These are phyloP conservation scores for Epizoanthus ramosus DNA, from an alignment of 92 coral and sea anemone genomes.

Conservation along the genomic window DNA sequence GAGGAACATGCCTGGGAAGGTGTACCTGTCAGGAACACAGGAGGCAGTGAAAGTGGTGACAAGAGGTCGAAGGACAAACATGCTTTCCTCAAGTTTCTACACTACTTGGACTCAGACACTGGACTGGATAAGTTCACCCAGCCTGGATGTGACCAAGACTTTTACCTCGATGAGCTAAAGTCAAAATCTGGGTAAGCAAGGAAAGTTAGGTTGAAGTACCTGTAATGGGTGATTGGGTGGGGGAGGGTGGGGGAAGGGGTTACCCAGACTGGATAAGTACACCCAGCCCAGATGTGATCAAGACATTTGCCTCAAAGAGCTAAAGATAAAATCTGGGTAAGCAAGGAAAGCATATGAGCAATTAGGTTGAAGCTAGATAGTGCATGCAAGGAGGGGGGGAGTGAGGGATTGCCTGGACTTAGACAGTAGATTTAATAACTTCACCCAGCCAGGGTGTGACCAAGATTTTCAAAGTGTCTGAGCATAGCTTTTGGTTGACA, in stretches of 20 bases:
- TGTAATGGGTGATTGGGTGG: too few relatives aligned
- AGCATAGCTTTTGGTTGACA: too few relatives aligned
- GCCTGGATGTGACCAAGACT: slow-evolving; percentile 86
- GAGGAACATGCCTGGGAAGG: slow-evolving; percentile 87
- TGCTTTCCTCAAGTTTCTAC: slow-evolving; percentile 74
- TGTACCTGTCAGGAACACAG: slow-evolving; percentile 33
- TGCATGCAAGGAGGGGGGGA: too few relatives aligned
- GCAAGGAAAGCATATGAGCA: not conserved
- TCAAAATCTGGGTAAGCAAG: slow-evolving; percentile 45
- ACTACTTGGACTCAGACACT: slow-evolving; percentile 80
- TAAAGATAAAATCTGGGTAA: not conserved
- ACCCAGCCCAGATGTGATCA: too few relatives aligned
- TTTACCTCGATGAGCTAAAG: slow-evolving; percentile 83
- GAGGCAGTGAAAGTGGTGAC: not conserved
- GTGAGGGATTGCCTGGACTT: too few relatives aligned
- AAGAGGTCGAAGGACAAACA: slow-evolving; percentile 51
- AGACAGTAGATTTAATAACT: too few relatives aligned
- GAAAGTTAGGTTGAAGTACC: not conserved
- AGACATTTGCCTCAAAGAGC: not conserved
- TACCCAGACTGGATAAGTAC: not conserved
- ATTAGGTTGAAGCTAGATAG: not conserved
- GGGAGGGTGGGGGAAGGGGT: too few relatives aligned
- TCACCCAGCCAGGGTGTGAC: too few relatives aligned
- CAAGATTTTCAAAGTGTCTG: not conserved
- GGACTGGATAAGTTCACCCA: slow-evolving; percentile 78